These are phyloP conservation scores for Volucella zonaria DNA, from an alignment of 2,888 invertebrate genomes.

Conservation along the genomic window DNA sequence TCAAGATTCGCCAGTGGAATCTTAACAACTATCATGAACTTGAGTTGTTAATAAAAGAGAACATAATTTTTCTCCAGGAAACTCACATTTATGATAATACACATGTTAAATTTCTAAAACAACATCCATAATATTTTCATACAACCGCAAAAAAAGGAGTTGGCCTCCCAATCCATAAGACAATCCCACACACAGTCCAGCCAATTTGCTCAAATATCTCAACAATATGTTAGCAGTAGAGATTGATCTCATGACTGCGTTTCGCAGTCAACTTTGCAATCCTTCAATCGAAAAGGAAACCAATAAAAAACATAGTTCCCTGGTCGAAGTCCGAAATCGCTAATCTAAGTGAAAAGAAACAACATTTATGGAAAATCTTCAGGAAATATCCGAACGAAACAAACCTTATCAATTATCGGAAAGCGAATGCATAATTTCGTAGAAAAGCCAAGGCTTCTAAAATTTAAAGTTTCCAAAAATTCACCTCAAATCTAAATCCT, in stretches of 20 bases:
- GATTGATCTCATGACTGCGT: too few relatives aligned
- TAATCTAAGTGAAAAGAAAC: not conserved
- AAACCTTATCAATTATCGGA: not conserved
- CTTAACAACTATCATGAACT: not conserved
- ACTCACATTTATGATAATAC: constrained; percentile 39
- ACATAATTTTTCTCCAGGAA: constrained; percentile 64
- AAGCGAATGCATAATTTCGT: too few relatives aligned
- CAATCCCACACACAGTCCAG: too few relatives aligned
- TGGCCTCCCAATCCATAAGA: not conserved
- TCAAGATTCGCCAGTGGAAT: constrained; percentile 1
- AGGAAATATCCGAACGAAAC: not conserved
- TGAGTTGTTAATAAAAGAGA: constrained; percentile 11
- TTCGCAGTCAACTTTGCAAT: constrained; percentile 1
- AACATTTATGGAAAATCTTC: constrained; percentile 13
- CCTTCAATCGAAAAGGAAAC: not conserved
- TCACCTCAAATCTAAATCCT: too few relatives aligned
- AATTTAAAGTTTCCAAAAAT: too few relatives aligned
- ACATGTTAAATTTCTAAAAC: not conserved
- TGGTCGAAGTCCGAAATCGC: constrained; percentile 5
- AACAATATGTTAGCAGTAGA: too few relatives aligned
- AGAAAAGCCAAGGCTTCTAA: too few relatives aligned
- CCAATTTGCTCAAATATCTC: too few relatives aligned
- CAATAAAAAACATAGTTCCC: not conserved
- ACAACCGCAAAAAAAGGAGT: constrained; percentile 46
- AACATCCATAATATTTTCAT: constrained; percentile 34